These are phyloP conservation scores for Scaptomyza pallida DNA, from an alignment of 1,140 invertebrate species.

Conservation along the genomic window DNA sequence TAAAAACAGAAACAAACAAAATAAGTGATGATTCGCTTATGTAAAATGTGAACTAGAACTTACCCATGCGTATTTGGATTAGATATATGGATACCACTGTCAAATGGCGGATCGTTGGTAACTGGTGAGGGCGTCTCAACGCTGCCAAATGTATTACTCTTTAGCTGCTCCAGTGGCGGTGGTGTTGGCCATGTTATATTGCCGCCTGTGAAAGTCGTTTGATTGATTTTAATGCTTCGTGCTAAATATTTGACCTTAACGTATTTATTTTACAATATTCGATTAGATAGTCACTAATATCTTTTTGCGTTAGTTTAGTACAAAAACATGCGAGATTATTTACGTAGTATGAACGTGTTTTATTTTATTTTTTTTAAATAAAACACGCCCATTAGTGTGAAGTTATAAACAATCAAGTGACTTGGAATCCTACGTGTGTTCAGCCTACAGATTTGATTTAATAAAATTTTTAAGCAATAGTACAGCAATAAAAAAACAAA, in stretches of 20 bases:
- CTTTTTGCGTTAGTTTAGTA: slow-evolving; percentile 59
- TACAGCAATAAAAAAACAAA: slow-evolving; percentile 45
- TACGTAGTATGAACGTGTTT: slow-evolving; percentile 6
- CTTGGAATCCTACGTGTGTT: slow-evolving; percentile 33
- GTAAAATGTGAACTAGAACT: neutral
- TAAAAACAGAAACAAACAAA: slow-evolving; percentile 19
- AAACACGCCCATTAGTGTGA: slow-evolving; percentile 15
- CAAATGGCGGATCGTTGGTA: slow-evolving; percentile 76
- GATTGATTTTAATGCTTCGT: neutral
- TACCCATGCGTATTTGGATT: slow-evolving; percentile 84
- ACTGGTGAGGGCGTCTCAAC: slow-evolving; percentile 81
- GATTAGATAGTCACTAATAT: slow-evolving; percentile 42
- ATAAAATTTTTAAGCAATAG: slow-evolving; percentile 43
- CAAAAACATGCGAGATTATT: slow-evolving; percentile 66
- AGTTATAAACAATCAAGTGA: slow-evolving; percentile 17
- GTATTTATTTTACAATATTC: slow-evolving; percentile 53
- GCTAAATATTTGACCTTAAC: slow-evolving; percentile 4
- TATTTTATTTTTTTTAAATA: too few species aligned
- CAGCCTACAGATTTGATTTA: slow-evolving; percentile 36
- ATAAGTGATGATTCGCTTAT: neutral
- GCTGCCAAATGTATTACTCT: slow-evolving; percentile 80
- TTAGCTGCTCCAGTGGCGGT: slow-evolving; percentile 78
- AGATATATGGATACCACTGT: slow-evolving; percentile 73
- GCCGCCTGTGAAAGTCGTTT: slow-evolving; percentile 57
- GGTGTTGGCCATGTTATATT: slow-evolving; percentile 81